Conservation (phyloP, 2,797 vertebrate genomes). For the Phrynocephalus guinanensis region DNA sequence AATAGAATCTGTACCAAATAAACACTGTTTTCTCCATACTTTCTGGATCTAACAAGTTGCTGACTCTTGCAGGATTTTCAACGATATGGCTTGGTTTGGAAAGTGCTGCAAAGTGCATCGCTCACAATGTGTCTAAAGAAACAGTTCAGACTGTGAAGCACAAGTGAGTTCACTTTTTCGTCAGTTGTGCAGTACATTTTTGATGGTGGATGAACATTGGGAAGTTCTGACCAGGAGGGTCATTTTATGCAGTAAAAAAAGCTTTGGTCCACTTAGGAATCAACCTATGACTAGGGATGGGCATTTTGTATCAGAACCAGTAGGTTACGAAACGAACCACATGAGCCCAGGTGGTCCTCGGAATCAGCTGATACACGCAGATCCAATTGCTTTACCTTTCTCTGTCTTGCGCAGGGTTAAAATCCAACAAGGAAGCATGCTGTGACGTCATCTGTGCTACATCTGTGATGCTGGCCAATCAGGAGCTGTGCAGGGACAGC, state of each 20-base stretch:
- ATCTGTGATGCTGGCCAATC: no score
- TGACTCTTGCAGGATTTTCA: slow-evolving; percentile 86
- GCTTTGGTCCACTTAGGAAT: neutral
- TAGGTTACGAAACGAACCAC: no score
- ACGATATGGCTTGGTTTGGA: slow-evolving; percentile 98
- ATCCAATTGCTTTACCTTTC: no score
- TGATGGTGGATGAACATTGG: slow-evolving; percentile 13
- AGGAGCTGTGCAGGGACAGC: no score
- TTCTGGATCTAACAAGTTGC: slow-evolving; percentile 44
- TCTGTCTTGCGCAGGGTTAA: no score
- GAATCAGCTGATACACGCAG: no score
- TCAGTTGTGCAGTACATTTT: neutral
- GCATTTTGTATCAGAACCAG: no score
- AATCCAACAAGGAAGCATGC: no score
- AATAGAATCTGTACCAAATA: neutral
- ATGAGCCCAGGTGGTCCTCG: no score
- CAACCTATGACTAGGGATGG: neutral
- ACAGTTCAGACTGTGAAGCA: slow-evolving; percentile 95
- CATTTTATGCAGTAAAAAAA: neutral
- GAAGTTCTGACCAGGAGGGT: neutral
- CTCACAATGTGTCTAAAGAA: slow-evolving; percentile 90
- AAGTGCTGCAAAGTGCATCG: slow-evolving; percentile 91
- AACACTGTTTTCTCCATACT: neutral
- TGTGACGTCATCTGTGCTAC: no score
- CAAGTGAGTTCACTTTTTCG: slow-evolving; percentile 85